Base-by-base conservation (phyloP, 1,140 invertebrate species). In the Bombus polaris region DNA sequence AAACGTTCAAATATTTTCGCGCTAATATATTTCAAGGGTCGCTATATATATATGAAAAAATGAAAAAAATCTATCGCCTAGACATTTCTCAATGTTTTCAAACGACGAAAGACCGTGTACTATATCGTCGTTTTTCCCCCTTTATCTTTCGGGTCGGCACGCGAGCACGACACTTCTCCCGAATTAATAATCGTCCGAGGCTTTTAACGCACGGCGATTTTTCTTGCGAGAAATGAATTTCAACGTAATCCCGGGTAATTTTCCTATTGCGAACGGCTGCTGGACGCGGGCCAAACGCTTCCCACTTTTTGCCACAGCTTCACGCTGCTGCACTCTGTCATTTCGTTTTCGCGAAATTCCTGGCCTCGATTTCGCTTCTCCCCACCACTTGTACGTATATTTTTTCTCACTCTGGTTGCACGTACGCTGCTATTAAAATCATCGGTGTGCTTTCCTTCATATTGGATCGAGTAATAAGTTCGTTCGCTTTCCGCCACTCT, bases 211-310 rank as follows among this genome's bases (percentile, higher is more conserved):
- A 47, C 39, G 22, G 18, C 47, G 47, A 81, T 81, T 68, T 85
- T 81, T 85, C 71, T 72, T 78, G 13, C 82, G 82, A 80, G 71
- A 82, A 72, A 89, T 85, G 88, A 88, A 88, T 88, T 85, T 83
- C 78, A 74, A 47, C 68, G 74, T 73, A 85, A 75, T 81, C 75
- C 77, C 73, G 47, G 79, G 80, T 62, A 87, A 88, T 89, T 87
- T 85, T 81, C 59, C 59, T 66, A 82, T 66, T 66, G 72, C 79
- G 68, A 78, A 82, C n/a, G 39, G 47, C 73, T 66, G 70, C 65
- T 90, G 90, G 88, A 86, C 62, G 32, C 35, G 39, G 65, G 88
- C 90, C 90, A 91, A 85, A 57, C 42, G 86, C 66, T 79, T 62
- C 42, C 44, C 57, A 5, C 39, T 35, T 37, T 65, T 57, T 10